phyloP scores from a whole-genome alignment of 2,888 invertebrate species.

The Apomyelois bistriatella region DNA sequence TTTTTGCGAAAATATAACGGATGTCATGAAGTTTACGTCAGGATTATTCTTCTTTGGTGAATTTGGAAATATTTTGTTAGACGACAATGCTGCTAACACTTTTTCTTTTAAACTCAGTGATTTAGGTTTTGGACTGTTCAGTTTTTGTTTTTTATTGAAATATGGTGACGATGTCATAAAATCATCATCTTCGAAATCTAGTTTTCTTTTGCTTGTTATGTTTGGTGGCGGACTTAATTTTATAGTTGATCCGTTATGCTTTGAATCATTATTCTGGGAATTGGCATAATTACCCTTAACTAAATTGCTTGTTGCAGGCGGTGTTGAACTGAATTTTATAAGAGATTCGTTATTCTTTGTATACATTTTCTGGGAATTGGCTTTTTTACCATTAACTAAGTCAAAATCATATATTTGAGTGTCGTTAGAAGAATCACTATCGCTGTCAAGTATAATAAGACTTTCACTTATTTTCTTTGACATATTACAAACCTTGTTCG shows the following conservation, averaged over 20 bases:
- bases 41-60: slow-evolving; percentile 31
- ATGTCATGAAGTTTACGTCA: slow-evolving; percentile 37
- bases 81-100: slow-evolving; percentile 48
- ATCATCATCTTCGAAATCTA: slow-evolving; percentile 37
- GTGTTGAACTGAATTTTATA: neutral
- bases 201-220: slow-evolving; percentile 45
- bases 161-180: slow-evolving; percentile 51
- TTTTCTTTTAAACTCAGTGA: slow-evolving; percentile 52
- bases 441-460: slow-evolving; percentile 61
- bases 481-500: slow-evolving; percentile 19
- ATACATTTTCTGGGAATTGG: slow-evolving; percentile 13
- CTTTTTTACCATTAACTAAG: slow-evolving; percentile 14
- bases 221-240: neutral
- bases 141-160: slow-evolving; percentile 59
- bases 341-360: slow-evolving; percentile 13
- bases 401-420: slow-evolving; percentile 39
- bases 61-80: slow-evolving; percentile 35
- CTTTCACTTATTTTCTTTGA: slow-evolving; percentile 34
- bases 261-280: slow-evolving; percentile 12
- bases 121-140: slow-evolving; percentile 33
- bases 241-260: slow-evolving; percentile 8
- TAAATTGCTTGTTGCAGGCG: slow-evolving; percentile 28
- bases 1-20: slow-evolving; percentile 40
- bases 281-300: slow-evolving; percentile 16
- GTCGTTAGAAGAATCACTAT: slow-evolving; percentile 54